A percentile compares a stretch with the other conserved stretches of the same genome.
phyloP scores from a whole-genome alignment of 2,888 invertebrate genomes.

The Bimastos eiseni region DNA sequence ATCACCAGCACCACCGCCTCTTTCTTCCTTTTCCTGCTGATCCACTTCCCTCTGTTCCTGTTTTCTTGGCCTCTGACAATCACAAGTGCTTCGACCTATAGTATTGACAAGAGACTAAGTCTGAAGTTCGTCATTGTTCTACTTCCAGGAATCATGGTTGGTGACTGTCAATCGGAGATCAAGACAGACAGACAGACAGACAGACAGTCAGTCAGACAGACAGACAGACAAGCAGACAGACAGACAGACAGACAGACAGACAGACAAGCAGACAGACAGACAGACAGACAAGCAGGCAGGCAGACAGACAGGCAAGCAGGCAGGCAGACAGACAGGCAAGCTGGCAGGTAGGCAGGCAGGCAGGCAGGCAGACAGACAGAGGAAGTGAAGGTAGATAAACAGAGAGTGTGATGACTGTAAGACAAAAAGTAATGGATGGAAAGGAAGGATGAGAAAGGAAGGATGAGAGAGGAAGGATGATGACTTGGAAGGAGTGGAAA shows the following conservation, averaged over 20 bases:
- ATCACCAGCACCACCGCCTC: too few relatives aligned
- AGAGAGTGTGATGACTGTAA: too few relatives aligned
- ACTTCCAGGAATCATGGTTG: too few relatives aligned
- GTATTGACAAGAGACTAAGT: too few relatives aligned
- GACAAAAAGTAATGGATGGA: too few relatives aligned
- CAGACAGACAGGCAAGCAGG: background rate
- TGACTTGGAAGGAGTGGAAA: background rate
- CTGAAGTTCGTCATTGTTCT: too few relatives aligned
- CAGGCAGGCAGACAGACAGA: background rate
- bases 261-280: slow-evolving; percentile 24
- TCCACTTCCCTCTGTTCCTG: too few relatives aligned
- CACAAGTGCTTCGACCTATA: too few relatives aligned
- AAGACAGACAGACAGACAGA: background rate
- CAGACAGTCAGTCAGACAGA: too few relatives aligned
- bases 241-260: slow-evolving; percentile 27
- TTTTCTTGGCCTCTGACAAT: too few relatives aligned
- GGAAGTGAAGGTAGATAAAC: background rate
- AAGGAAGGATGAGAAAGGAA: background rate
- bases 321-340: background rate
- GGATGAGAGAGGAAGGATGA: background rate
- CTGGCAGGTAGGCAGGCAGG: background rate
- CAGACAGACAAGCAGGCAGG: background rate
- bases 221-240: background rate
- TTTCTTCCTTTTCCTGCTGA: too few relatives aligned
- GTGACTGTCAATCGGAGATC: background rate